Evolutionary conservation across 1,140 invertebrate genomes (phyloP), one percentile per base, ranked within the genome.

Genomic region (Drosophila melanogaster): DNA sequence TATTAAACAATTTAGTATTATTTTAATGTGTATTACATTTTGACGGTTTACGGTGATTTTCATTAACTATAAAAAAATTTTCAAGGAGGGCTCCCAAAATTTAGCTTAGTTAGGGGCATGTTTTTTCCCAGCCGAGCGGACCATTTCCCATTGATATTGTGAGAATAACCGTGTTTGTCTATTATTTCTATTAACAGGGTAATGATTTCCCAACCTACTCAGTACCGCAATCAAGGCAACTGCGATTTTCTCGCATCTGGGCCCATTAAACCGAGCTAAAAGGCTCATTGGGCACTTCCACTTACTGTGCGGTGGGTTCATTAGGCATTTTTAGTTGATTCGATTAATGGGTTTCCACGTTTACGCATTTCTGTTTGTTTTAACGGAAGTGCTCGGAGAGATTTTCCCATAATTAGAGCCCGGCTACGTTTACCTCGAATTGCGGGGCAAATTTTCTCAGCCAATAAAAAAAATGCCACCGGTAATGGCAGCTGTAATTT

Each of bases 371-470:
- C 60, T 87, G 70, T 79, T 64, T 57, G 71, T 75, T 87, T 86
- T 79, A 38, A 81, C 83, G 83, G 83, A 86, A 87, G 75, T 79
- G 75, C 57, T 57, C 55, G 72, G 71, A 70, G 71, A 87, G 83
- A 59, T 87, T 87, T 87, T 89, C 84, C 84, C 84, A 89, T 89
- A 89, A 89, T 89, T 89, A 89, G 79, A 78, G 79, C 2, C 54
- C 33, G 40, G 38, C 54, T 49, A 49, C 46, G 60, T 79, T 84
- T 50, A 65, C 49, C 69, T 55, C 77, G 55, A 85, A 81, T 85
- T 81, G 81, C 59, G 24, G 46, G 54, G 78, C 79, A 55, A 79
- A 87, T 83, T 86, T 84, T 86, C 83, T 86, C 83, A 86, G 83
- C 83, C 62, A 86, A 62, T 86, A 81, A 79, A 86, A 59, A 70